phyloP scores from a whole-genome alignment of 2,888 invertebrate species.

The Coelopa pilipes region DNA sequence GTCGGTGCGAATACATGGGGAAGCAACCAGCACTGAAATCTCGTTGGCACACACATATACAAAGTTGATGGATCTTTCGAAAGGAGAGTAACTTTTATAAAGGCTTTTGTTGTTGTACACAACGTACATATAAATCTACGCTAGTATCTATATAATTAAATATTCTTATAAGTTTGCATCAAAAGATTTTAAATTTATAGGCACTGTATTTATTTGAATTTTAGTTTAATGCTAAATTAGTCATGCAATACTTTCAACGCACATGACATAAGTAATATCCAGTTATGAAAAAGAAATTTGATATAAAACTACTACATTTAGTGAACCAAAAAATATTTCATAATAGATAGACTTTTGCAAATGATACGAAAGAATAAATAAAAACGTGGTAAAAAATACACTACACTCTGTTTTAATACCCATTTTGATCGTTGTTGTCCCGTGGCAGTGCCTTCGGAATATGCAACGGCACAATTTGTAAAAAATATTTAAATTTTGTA shows the following conservation, averaged over 20 bases:
- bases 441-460: too few species aligned
- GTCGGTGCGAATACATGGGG: not conserved
- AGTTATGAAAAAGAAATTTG: not conserved
- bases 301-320: not conserved
- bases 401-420: not conserved
- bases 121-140: not conserved
- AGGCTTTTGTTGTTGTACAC: conserved; percentile 11
- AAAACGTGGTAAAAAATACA: not conserved
- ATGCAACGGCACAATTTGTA: too few species aligned
- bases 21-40: not conserved
- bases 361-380: not conserved
- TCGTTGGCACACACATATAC: not conserved
- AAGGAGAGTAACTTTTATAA: not conserved
- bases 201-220: conserved; percentile 11
- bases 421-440: too few species aligned
- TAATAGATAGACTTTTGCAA: not conserved
- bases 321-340: not conserved
- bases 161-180: not conserved
- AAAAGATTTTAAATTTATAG: not conserved
- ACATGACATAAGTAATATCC: not conserved
- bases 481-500: too few species aligned
- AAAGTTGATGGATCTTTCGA: not conserved
- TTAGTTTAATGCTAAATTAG: not conserved
- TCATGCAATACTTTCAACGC: not conserved
- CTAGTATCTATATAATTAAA: not conserved